Evolutionary conservation across 2,888 invertebrate genomes (phyloP).

Genomic region (Drosophila yooni): DNA sequence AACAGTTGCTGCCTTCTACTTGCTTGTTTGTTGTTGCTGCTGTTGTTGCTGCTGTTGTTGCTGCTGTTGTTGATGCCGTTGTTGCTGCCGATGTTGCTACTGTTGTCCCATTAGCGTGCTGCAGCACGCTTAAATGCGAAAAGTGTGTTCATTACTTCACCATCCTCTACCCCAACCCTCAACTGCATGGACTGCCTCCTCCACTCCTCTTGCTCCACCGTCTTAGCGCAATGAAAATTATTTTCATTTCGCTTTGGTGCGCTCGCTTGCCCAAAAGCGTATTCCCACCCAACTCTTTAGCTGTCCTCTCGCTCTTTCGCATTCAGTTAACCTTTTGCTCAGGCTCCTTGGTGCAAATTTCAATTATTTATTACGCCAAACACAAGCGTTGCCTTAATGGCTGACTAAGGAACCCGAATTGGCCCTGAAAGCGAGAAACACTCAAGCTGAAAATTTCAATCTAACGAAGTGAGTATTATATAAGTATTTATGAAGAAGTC

Average conservation of each 20-base stretch:
- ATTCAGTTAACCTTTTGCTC: conserved; percentile 51
- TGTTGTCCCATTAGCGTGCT: conserved; percentile 78
- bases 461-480: conserved; percentile 14
- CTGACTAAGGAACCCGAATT: conserved; percentile 51
- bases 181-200: neutral
- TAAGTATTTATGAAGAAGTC: conserved; percentile 30
- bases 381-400: conserved; percentile 70
- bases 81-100: conserved; percentile 40
- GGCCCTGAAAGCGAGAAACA: conserved; percentile 49
- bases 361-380: conserved; percentile 76
- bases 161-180: neutral
- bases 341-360: conserved; percentile 61
- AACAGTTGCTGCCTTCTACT: conserved; percentile 65
- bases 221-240: conserved; percentile 73
- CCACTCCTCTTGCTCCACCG: conserved; percentile 14
- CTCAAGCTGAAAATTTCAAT: conserved; percentile 41
- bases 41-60: conserved; percentile 17
- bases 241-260: conserved; percentile 78
- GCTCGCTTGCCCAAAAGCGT: conserved; percentile 76
- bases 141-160: conserved; percentile 78
- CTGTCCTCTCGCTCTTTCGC: conserved; percentile 28
- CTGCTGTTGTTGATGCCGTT: conserved; percentile 29
- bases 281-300: conserved; percentile 43
- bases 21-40: conserved; percentile 11
- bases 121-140: conserved; percentile 77